A percentile compares a stretch with the other conserved stretches of the same genome.
These are phyloP conservation scores for Gadus macrocephalus DNA, from an alignment of 2,113 vertebrate species.

Conservation along the genomic window DNA sequence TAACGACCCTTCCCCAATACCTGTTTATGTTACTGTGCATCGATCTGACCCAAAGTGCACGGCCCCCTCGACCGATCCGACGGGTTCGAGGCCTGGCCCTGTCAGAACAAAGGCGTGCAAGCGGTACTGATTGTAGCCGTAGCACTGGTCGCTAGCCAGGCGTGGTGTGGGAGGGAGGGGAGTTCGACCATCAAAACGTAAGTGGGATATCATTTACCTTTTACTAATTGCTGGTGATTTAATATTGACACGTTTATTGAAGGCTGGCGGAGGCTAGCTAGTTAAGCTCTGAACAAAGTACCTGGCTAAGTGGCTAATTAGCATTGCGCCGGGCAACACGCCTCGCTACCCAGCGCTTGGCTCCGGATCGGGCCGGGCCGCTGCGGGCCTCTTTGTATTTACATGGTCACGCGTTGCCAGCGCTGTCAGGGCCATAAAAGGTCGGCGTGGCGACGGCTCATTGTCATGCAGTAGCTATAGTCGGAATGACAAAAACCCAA, in stretches of 20 bases:
- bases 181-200: conserved; percentile 19
- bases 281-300: conserved; percentile 51
- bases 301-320: conserved; percentile 40
- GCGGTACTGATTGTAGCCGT: conserved; percentile 31
- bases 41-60: conserved; percentile 45
- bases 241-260: conserved; percentile 32
- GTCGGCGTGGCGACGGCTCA: conserved; percentile 35
- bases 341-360: conserved; percentile 44
- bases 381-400: conserved; percentile 42
- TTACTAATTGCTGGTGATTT: conserved; percentile 34
- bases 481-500: conserved; percentile 55
- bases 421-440: conserved; percentile 59
- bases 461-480: conserved; percentile 56
- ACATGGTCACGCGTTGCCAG: conserved; percentile 55
- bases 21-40: conserved; percentile 47
- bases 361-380: conserved; percentile 27
- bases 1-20: conserved; percentile 57
- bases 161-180: neutral
- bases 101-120: conserved; percentile 38
- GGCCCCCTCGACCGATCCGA: conserved; percentile 29
- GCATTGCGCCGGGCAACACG: conserved; percentile 48
- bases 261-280: conserved; percentile 28
- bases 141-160: conserved; percentile 17
- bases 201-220: conserved; percentile 18
- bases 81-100: conserved; percentile 3